These are phyloP conservation scores for Pelobates fuscus DNA, from an alignment of 2,113 vertebrate species.

Conservation along the genomic window DNA sequence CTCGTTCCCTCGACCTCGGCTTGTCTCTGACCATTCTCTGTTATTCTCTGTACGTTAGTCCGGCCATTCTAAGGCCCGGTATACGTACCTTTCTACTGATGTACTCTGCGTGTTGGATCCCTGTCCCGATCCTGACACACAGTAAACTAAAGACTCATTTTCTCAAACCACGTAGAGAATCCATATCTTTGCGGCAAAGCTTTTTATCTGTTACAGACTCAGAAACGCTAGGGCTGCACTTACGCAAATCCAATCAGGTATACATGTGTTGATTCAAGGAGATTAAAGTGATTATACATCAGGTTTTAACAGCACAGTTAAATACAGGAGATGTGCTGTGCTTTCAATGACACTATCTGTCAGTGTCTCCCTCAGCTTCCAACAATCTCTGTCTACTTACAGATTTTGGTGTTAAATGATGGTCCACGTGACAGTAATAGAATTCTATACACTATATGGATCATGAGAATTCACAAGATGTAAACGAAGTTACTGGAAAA, in stretches of 20 bases:
- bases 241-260: not conserved
- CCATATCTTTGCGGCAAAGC: not conserved
- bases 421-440: not conserved
- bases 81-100: too few relatives aligned
- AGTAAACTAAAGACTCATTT: too few relatives aligned
- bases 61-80: too few relatives aligned
- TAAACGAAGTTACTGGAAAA: too few relatives aligned
- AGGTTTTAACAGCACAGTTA: not conserved
- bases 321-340: not conserved
- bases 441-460: too few relatives aligned
- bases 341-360: not conserved
- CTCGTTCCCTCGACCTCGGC: too few relatives aligned
- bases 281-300: not conserved
- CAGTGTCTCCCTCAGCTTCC: not conserved
- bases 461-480: too few relatives aligned
- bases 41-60: too few relatives aligned
- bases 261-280: not conserved
- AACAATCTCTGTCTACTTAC: not conserved
- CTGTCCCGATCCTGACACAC: too few relatives aligned
- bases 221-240: not conserved
- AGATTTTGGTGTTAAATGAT: constrained; percentile 4
- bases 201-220: not conserved
- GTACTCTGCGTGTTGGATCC: too few relatives aligned
- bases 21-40: too few relatives aligned
- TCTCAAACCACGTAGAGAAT: too few relatives aligned